Evolutionary conservation across 2,888 invertebrate species (phyloP).

Genomic region (Eubasilissa splendida): DNA sequence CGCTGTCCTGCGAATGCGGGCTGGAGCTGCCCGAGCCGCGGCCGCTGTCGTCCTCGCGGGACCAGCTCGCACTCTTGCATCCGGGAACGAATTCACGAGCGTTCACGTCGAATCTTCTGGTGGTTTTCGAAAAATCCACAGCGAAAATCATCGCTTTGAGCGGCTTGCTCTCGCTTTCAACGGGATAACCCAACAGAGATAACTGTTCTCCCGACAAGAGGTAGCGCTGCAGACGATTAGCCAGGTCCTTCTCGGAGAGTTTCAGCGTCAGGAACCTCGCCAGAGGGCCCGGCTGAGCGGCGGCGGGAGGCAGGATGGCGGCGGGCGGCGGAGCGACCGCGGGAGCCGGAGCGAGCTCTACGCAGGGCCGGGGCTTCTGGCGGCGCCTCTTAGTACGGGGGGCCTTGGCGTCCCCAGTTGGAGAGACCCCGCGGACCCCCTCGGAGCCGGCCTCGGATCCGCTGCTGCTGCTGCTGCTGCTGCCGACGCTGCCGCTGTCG

Average conservation of each 20-base stretch:
- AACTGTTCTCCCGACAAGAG: slow-evolving; percentile 76
- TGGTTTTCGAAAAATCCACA: slow-evolving; percentile 67
- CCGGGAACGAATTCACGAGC: slow-evolving; percentile 79
- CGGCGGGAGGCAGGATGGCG: slow-evolving; percentile 66
- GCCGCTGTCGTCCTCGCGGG: slow-evolving; percentile 70
- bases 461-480: slow-evolving; percentile 60
- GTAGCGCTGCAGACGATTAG: slow-evolving; percentile 74
- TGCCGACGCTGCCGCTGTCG: slow-evolving; percentile 58
- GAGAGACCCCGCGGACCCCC: slow-evolving; percentile 30
- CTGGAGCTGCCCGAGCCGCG: slow-evolving; percentile 72
- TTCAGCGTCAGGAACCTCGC: slow-evolving; percentile 66
- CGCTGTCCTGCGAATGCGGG: slow-evolving; percentile 69
- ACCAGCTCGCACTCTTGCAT: slow-evolving; percentile 61
- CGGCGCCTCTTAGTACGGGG: slow-evolving; percentile 44
- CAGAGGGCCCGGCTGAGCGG: slow-evolving; percentile 69
- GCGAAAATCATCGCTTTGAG: slow-evolving; percentile 78
- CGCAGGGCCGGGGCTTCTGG: slow-evolving; percentile 46
- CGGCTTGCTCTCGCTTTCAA: slow-evolving; percentile 75
- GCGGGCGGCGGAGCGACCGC: slow-evolving; percentile 62
- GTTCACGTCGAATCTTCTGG: slow-evolving; percentile 74
- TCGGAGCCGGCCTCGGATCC: slow-evolving; percentile 61
- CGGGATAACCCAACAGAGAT: slow-evolving; percentile 81
- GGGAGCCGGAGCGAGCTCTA: slow-evolving; percentile 57
- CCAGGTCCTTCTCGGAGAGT: slow-evolving; percentile 72
- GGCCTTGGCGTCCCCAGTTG: slow-evolving; percentile 39